Evolutionary conservation across 2,888 invertebrate species (phyloP).

Genomic region (Polymixis lichenea): DNA sequence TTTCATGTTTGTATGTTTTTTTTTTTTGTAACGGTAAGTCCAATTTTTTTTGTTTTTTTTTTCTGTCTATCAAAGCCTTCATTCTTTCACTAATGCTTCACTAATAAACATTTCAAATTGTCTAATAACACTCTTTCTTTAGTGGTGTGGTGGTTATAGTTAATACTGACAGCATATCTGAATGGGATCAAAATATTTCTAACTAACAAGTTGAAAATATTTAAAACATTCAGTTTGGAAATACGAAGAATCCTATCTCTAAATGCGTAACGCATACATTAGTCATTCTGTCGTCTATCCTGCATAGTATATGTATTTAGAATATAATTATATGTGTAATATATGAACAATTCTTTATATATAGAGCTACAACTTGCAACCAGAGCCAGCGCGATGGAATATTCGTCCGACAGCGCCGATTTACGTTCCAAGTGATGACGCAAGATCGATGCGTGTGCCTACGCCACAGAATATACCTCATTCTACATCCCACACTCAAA

Average conservation of each 20-base stretch:
- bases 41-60: conserved; percentile 73
- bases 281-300: conserved; percentile 69
- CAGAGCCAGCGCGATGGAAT: conserved; percentile 86
- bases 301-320: conserved; percentile 67
- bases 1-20: conserved; percentile 65
- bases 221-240: conserved; percentile 73
- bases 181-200: conserved; percentile 71
- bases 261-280: conserved; percentile 81
- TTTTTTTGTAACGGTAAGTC: conserved; percentile 80
- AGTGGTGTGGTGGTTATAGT: conserved; percentile 89
- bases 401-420: conserved; percentile 89
- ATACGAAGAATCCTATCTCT: conserved; percentile 86
- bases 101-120: conserved; percentile 71
- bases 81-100: conserved; percentile 83
- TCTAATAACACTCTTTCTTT: conserved; percentile 79
- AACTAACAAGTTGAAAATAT: conserved; percentile 70
- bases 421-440: conserved; percentile 86
- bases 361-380: conserved; percentile 89
- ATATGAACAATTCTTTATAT: conserved; percentile 69
- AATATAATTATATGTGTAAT: conserved; percentile 67
- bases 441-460: conserved; percentile 80
- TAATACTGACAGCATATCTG: conserved; percentile 68
- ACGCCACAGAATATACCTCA: conserved; percentile 87
- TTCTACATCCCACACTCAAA: conserved; percentile 88
- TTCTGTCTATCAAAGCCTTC: conserved; percentile 68